Evolutionary conservation across 2,113 vertebrate genomes (phyloP).

Genomic region (Callionymus lyra): DNA sequence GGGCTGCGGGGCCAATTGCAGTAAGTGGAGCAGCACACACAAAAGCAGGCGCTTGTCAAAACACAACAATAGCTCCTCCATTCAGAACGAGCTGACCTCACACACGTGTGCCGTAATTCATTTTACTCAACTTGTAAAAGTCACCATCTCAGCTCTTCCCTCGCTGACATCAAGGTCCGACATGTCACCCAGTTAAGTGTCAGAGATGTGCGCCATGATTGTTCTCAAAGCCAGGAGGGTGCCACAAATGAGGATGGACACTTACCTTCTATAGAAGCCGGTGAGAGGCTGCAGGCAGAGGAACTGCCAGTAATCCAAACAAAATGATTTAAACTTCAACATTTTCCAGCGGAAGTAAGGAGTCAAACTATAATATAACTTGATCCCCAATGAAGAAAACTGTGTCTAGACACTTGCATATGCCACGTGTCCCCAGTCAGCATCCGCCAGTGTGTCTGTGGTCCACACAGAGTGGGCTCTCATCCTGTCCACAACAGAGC

Average conservation of each 20-base stretch:
- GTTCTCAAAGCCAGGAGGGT: too few species aligned
- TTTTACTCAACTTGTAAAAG: conserved; percentile 4
- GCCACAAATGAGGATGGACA: neutral
- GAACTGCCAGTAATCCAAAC: conserved; percentile 97
- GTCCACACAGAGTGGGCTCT: conserved; percentile 18
- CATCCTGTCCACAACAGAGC: neutral
- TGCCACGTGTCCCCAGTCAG: conserved; percentile 44
- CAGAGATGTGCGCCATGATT: too few species aligned
- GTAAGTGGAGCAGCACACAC: conserved; percentile 26
- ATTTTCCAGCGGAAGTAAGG: conserved; percentile 55
- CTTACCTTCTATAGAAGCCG: conserved; percentile 90
- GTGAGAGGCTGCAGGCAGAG: conserved; percentile 89
- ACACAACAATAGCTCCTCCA: conserved; percentile 33
- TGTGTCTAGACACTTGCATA: neutral
- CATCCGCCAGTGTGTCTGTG: conserved; percentile 47
- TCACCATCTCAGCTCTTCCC: too few species aligned
- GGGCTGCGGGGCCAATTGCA: conserved; percentile 15
- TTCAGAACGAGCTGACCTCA: conserved; percentile 35
- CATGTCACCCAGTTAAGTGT: too few species aligned
- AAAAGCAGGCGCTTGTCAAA: conserved; percentile 27
- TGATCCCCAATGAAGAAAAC: conserved; percentile 7
- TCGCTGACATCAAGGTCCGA: too few species aligned
- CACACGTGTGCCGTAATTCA: conserved; percentile 14
- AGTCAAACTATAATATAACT: too few species aligned
- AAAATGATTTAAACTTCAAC: conserved; percentile 93